These are phyloP conservation scores for Ormia ochracea DNA, from an alignment of 2,888 invertebrate genomes.

Conservation along the genomic window DNA sequence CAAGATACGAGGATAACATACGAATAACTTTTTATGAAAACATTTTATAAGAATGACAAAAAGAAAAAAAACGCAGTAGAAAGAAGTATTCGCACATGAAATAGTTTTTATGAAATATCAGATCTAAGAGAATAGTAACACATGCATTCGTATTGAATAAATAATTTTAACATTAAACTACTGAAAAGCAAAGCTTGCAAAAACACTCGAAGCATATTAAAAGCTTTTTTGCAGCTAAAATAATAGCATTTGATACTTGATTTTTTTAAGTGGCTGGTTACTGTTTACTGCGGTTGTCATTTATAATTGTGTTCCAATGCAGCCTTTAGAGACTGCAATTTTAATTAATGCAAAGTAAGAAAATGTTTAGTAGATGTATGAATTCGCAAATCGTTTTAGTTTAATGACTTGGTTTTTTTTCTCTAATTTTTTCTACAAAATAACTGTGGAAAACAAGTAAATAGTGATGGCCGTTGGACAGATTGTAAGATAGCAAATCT, in stretches of 20 bases:
- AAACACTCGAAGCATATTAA: conserved; percentile 10
- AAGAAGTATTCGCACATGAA: not conserved
- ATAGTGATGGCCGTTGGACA: not conserved
- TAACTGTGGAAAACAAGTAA: not conserved
- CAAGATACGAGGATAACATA: not conserved
- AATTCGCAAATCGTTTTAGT: not conserved
- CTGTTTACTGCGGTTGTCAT: conserved; percentile 39
- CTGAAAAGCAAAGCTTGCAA: conserved; percentile 6
- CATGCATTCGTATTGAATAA: conserved; percentile 44
- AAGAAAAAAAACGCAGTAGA: not conserved
- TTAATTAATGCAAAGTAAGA: conserved; percentile 23
- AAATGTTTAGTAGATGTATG: not conserved
- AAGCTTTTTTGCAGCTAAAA: not conserved
- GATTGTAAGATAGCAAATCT: not conserved
- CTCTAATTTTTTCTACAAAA: not conserved
- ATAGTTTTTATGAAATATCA: conserved; percentile 4
- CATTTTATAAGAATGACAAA: not conserved
- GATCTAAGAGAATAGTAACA: conserved; percentile 19
- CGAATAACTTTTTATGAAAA: conserved; percentile 17
- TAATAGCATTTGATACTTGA: conserved; percentile 1
- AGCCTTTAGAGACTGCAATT: conserved; percentile 35
- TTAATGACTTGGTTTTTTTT: no score
- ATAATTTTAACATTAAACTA: conserved; percentile 24
- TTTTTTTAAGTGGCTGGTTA: conserved; percentile 18
- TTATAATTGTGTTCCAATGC: conserved; percentile 24